Conservation (phyloP, 2,888 invertebrate genomes). For the Drosophila longiperda region DNA sequence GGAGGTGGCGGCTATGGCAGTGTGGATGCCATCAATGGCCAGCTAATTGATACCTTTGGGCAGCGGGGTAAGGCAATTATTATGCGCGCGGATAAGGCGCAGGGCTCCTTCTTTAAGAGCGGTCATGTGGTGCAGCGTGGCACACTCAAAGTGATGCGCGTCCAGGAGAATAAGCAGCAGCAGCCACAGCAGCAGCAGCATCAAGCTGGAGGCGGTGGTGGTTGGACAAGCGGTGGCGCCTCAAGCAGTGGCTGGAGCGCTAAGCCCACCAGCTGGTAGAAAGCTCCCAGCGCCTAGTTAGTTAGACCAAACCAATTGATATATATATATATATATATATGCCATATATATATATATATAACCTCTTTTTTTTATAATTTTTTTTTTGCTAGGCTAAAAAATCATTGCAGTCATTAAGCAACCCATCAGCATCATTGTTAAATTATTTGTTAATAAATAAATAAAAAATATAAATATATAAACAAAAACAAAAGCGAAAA, state of each 20-base stretch:
- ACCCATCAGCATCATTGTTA: constrained; percentile 51
- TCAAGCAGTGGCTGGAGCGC: constrained; percentile 27
- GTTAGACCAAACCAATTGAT: constrained; percentile 72
- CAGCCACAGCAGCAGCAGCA: constrained; percentile 36
- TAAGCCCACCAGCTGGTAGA: constrained; percentile 57
- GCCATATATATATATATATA: not conserved
- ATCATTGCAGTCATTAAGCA: constrained; percentile 55
- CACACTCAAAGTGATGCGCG: constrained; percentile 70
- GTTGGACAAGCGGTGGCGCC: constrained; percentile 19
- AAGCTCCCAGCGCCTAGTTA: constrained; percentile 33
- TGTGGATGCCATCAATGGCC: constrained; percentile 61
- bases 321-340: not conserved
- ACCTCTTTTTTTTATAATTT: constrained; percentile 52
- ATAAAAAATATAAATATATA: constrained; percentile 8
- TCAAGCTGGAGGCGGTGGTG: constrained; percentile 13
- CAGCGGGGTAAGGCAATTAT: constrained; percentile 67
- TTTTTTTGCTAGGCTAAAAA: constrained; percentile 69
- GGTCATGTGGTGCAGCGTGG: constrained; percentile 80
- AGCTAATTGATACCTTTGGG: constrained; percentile 72
- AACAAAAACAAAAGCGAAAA: not conserved
- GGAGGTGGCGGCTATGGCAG: constrained; percentile 49
- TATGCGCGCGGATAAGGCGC: constrained; percentile 66
- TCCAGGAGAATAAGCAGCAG: constrained; percentile 62
- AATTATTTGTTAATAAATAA: constrained; percentile 59
- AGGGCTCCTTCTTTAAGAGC: constrained; percentile 66